Percentiles rank a stretch among this genome's conserved stretches.
Conservation (phyloP, 2,888 invertebrate species). For the Litoditis marina region DNA sequence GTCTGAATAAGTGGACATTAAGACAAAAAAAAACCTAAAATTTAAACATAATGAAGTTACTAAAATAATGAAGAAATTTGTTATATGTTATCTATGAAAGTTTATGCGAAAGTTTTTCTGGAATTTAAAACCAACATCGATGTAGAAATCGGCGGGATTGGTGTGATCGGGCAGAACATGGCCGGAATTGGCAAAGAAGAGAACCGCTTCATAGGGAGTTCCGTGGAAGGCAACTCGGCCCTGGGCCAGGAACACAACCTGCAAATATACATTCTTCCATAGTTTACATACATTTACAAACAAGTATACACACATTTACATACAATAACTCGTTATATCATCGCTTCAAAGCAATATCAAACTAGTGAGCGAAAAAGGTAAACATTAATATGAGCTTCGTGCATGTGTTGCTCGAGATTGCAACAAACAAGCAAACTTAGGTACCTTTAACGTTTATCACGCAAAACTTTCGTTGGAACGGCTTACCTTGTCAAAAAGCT, state of each 20-base stretch:
- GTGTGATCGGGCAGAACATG: conserved; percentile 60
- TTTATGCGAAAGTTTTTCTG: no score
- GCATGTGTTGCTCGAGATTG: no score
- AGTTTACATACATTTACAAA: not conserved
- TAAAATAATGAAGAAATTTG: no score
- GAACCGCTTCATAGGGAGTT: conserved; percentile 74
- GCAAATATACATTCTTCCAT: conserved; percentile 22
- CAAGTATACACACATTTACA: not conserved
- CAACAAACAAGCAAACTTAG: no score
- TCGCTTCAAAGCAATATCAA: no score
- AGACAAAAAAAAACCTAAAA: not conserved
- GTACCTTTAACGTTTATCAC: no score
- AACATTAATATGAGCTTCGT: no score
- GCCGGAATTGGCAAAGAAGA: conserved; percentile 70
- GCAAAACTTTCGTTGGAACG: no score
- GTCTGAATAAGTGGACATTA: conserved; percentile 64
- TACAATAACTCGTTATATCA: no score
- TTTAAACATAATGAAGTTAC: not conserved
- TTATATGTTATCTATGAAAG: no score
- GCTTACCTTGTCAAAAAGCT: conserved; percentile 77
- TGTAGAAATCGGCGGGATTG: conserved; percentile 63
- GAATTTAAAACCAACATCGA: conserved; percentile 33
- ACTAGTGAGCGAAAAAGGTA: no score
- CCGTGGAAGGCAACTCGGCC: conserved; percentile 82
- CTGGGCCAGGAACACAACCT: conserved; percentile 77